A percentile compares a stretch with the other conserved stretches of the same genome.
Evolutionary conservation across 2,888 invertebrate genomes (phyloP).

Genomic region (Torymus texanus): DNA sequence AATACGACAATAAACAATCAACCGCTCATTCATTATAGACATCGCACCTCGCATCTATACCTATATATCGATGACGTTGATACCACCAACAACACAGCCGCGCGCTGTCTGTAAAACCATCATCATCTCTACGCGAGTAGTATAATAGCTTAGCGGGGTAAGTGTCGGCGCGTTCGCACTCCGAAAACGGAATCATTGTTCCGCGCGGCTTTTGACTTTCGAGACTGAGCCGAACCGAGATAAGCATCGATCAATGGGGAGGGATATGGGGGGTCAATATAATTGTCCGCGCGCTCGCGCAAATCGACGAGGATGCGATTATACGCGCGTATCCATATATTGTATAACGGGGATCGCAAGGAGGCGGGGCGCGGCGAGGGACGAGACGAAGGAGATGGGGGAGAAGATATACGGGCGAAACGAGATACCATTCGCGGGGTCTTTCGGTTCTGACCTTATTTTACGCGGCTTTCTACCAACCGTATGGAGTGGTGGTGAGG

Average conservation of each 20-base stretch:
- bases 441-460: slow-evolving; percentile 25
- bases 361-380: not conserved
- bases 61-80: too few species aligned
- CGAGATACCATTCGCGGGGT: slow-evolving; percentile 33
- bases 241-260: not conserved
- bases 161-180: slow-evolving; percentile 20
- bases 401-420: slow-evolving; percentile 24
- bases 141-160: too few species aligned
- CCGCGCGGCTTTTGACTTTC: slow-evolving; percentile 6
- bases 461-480: slow-evolving; percentile 18
- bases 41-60: too few species aligned
- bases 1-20: slow-evolving; percentile 20
- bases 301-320: slow-evolving; percentile 33
- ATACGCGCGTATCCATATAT: not conserved
- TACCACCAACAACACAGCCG: too few species aligned
- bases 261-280: slow-evolving; percentile 21
- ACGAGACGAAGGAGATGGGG: slow-evolving; percentile 20
- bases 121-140: too few species aligned
- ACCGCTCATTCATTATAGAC: not conserved
- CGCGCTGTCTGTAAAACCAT: too few species aligned
- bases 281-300: slow-evolving; percentile 46
- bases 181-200: slow-evolving; percentile 25
- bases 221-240: too few species aligned
- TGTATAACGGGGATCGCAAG: slow-evolving; percentile 8
- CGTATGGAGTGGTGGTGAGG: not conserved